phyloP scores from a whole-genome alignment of 2,797 vertebrate species.

The Myioborus miniatus region DNA sequence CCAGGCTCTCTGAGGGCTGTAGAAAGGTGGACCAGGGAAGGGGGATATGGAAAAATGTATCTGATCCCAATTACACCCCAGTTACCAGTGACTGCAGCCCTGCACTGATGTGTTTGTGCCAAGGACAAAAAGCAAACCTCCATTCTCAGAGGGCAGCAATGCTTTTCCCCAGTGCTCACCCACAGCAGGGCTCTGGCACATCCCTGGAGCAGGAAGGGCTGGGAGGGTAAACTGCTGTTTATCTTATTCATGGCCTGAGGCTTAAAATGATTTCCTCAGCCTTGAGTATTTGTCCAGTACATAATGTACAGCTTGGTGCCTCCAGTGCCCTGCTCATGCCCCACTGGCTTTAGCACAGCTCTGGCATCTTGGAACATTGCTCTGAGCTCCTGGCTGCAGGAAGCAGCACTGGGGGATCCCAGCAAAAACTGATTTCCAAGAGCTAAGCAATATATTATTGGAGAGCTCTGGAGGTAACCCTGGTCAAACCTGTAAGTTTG shows the following conservation, averaged over 20 bases:
- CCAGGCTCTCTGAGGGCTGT: neutral
- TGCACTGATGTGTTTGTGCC: neutral
- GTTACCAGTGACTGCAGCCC: neutral
- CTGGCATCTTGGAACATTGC: neutral
- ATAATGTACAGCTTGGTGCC: neutral
- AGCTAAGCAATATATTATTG: neutral
- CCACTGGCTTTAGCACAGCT: neutral
- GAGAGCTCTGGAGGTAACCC: neutral
- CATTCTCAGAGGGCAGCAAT: neutral
- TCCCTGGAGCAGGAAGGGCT: neutral
- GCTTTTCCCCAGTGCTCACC: neutral
- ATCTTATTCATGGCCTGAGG: neutral
- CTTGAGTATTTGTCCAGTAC: neutral
- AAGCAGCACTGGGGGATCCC: neutral
- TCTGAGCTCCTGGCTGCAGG: neutral
- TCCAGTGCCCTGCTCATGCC: neutral
- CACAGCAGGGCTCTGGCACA: neutral
- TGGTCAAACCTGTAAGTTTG: neutral
- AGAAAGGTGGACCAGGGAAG: neutral
- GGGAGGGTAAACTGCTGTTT: neutral
- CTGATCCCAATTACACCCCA: neutral
- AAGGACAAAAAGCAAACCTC: neutral
- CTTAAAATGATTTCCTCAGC: neutral
- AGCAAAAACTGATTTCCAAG: neutral
- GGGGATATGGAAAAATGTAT: rapidly evolving